A percentile compares a stretch with the other conserved stretches of the same genome.
Conservation (phyloP, 2,797 vertebrate species). For the Carapus acus region DNA sequence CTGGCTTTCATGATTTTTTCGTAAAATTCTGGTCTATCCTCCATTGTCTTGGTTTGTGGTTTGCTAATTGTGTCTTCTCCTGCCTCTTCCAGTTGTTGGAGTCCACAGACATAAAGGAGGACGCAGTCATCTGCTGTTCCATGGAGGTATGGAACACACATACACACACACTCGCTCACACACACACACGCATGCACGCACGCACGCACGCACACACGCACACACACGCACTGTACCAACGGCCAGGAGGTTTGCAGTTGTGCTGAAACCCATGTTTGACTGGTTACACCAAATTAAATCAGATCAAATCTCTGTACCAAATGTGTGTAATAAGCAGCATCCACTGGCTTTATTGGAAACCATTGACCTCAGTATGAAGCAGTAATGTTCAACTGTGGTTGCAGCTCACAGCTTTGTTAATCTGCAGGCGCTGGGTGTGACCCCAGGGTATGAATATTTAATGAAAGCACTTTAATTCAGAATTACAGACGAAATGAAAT, state of each 20-base stretch:
- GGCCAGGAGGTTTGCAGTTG: too few relatives aligned
- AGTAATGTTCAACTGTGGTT: not conserved
- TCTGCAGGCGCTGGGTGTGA: not conserved
- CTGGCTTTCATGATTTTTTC: constrained; percentile 6
- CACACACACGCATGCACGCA: too few relatives aligned
- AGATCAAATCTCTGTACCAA: too few relatives aligned
- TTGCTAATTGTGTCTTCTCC: constrained; percentile 23
- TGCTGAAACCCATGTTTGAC: too few relatives aligned
- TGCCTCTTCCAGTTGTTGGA: constrained; percentile 81
- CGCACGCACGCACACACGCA: too few relatives aligned
- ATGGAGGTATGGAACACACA: constrained; percentile 82
- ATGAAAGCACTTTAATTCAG: constrained; percentile 12
- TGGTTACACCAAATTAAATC: too few relatives aligned
- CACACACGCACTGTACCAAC: too few relatives aligned
- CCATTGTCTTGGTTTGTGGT: not conserved
- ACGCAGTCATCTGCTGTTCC: constrained; percentile 94
- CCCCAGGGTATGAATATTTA: constrained; percentile 19
- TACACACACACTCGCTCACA: too few relatives aligned
- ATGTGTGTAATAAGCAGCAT: too few relatives aligned
- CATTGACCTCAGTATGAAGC: too few relatives aligned
- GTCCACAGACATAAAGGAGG: constrained; percentile 92
- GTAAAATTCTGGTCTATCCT: not conserved
- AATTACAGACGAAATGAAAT: constrained; percentile 6
- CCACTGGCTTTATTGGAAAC: too few relatives aligned
- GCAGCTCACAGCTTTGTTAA: constrained; percentile 3